These are phyloP conservation scores for Trigoniulus corallinus DNA, from an alignment of 1,140 invertebrate species.

Conservation along the genomic window DNA sequence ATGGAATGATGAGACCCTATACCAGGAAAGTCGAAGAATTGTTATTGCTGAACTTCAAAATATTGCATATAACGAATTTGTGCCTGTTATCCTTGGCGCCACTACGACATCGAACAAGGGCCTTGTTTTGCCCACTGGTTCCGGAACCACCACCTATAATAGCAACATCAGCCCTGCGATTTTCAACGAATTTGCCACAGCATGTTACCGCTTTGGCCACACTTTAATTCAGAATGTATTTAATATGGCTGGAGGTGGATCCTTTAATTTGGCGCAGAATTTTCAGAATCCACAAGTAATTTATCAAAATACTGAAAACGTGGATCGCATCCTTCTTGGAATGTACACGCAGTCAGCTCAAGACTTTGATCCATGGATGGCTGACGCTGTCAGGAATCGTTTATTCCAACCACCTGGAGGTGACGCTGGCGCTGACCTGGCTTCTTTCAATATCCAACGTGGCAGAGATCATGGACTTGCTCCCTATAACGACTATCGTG, in stretches of 20 bases:
- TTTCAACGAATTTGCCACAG: constrained; percentile 17
- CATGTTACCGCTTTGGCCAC: constrained; percentile 16
- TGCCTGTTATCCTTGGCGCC: constrained; percentile 47
- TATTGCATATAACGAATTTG: constrained; percentile 71
- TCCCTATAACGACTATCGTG: constrained; percentile 43
- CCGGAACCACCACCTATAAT: constrained; percentile 16
- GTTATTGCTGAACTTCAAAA: constrained; percentile 52
- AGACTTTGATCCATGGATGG: constrained; percentile 73
- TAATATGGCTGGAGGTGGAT: not conserved
- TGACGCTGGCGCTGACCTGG: constrained; percentile 77
- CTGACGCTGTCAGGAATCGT: constrained; percentile 83
- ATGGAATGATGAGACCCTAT: constrained; percentile 70
- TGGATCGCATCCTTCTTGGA: not conserved
- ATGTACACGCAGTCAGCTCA: not conserved
- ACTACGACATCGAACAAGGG: constrained; percentile 19
- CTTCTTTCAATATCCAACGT: constrained; percentile 72
- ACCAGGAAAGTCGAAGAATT: constrained; percentile 53
- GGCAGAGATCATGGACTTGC: constrained; percentile 46
- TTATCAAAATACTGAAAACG: not conserved
- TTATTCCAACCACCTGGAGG: constrained; percentile 74
- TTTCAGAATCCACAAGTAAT: constrained; percentile 1
- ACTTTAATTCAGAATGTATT: not conserved
- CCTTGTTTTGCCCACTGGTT: constrained; percentile 10
- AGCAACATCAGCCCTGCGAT: constrained; percentile 12
- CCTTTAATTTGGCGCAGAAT: not conserved